phyloP scores from a whole-genome alignment of 2,888 invertebrate species.

The Chymomyza amoena region DNA sequence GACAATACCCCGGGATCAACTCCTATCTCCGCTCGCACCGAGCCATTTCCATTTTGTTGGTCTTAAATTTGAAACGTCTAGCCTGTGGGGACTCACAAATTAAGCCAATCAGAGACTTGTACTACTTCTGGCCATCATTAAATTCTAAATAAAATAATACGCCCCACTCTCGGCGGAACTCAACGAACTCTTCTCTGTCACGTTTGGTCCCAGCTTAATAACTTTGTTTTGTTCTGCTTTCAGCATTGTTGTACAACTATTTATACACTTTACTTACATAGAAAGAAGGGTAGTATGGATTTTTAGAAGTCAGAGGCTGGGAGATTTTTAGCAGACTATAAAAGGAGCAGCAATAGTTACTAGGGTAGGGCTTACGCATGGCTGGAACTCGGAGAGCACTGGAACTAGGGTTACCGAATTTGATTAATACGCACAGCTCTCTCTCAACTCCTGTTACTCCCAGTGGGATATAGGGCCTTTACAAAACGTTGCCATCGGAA shows the following conservation, averaged over 20 bases:
- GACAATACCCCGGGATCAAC: neutral
- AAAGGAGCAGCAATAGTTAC: too few relatives aligned
- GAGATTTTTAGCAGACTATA: too few relatives aligned
- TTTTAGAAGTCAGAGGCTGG: too few relatives aligned
- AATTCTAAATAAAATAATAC: slow-evolving; percentile 73
- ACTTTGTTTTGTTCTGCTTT: slow-evolving; percentile 49
- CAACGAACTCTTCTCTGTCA: slow-evolving; percentile 38
- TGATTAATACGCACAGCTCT: too few relatives aligned
- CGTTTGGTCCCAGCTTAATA: slow-evolving; percentile 58
- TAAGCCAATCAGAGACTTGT: slow-evolving; percentile 57
- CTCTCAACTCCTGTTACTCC: too few relatives aligned
- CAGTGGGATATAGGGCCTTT: too few relatives aligned
- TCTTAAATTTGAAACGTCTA: slow-evolving; percentile 31
- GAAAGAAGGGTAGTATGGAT: too few relatives aligned
- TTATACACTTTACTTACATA: neutral
- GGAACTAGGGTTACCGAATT: too few relatives aligned
- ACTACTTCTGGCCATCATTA: slow-evolving; percentile 59
- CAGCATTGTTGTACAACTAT: slow-evolving; percentile 3
- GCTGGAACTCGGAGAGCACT: too few relatives aligned
- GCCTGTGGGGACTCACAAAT: slow-evolving; percentile 30
- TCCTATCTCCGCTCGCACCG: neutral
- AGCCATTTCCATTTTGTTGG: slow-evolving; percentile 22
- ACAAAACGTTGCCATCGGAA: too few relatives aligned
- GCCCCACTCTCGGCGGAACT: slow-evolving; percentile 18
- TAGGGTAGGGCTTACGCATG: too few relatives aligned